Percentiles rank a stretch among this genome's conserved stretches.
These are phyloP conservation scores for Cryptomyrus ogoouensis DNA, from an alignment of 2,113 vertebrate species.

Conservation along the genomic window DNA sequence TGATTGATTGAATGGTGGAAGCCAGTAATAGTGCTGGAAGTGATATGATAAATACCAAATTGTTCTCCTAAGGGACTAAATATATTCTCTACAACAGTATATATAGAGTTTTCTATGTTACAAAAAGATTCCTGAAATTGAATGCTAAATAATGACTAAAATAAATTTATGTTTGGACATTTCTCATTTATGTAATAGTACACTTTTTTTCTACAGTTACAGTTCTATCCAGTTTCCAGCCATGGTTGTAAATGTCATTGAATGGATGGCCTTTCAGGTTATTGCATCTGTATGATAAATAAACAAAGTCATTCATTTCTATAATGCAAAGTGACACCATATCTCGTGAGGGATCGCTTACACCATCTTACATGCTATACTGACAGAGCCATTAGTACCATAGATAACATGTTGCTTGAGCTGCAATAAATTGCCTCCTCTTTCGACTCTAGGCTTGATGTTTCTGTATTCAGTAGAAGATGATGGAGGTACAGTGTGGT, in stretches of 20 bases:
- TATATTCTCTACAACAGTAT: not conserved
- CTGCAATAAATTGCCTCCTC: not conserved
- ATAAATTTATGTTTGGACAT: not conserved
- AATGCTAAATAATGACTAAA: not conserved
- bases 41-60: not conserved
- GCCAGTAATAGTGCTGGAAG: not conserved
- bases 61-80: not conserved
- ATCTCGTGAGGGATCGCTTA: not conserved
- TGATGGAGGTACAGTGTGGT: not conserved
- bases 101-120: not conserved
- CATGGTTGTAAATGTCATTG: not conserved
- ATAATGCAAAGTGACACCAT: not conserved
- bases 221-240: not conserved
- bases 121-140: not conserved
- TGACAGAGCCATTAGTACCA: not conserved
- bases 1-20: not conserved
- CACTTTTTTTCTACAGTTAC: not conserved
- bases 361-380: not conserved
- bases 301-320: not conserved
- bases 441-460: not conserved
- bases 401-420: not conserved
- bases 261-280: not conserved
- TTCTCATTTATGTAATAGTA: not conserved
- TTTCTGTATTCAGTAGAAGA: not conserved
- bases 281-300: not conserved